Evolutionary conservation across 2,113 vertebrate species (phyloP).

Genomic region (Xiphophorus maculatus): DNA sequence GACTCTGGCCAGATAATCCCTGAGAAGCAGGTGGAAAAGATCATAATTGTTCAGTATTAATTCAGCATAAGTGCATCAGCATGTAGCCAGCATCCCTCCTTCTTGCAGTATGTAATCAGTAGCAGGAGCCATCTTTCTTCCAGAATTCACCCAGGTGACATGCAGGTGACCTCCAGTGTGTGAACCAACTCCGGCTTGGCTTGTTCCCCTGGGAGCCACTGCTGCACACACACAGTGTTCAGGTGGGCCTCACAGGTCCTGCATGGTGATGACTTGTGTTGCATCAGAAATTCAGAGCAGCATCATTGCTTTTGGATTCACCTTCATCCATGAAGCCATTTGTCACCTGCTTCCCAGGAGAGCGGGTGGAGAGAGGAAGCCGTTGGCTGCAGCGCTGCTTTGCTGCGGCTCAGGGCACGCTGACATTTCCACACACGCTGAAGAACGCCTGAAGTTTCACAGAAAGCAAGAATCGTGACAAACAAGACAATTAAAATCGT

Average conservation of each 20-base stretch:
- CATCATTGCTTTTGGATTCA: slow-evolving; percentile 42
- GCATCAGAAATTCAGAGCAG: slow-evolving; percentile 51
- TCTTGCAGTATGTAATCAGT: slow-evolving; percentile 45
- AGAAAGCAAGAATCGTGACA: background rate
- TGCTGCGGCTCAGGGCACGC: slow-evolving; percentile 13
- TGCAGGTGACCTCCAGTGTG: slow-evolving; percentile 43
- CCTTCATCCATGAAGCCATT: slow-evolving; percentile 27
- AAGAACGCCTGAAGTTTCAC: slow-evolving; percentile 14
- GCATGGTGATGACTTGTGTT: slow-evolving; percentile 50
- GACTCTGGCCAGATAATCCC: background rate
- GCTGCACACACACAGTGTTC: slow-evolving; percentile 55
- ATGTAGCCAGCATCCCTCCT: slow-evolving; percentile 10
- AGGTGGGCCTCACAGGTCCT: slow-evolving; percentile 38
- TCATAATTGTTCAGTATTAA: background rate
- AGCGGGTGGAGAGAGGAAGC: background rate
- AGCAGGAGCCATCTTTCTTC: slow-evolving; percentile 28
- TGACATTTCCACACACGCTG: slow-evolving; percentile 13
- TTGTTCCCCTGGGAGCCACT: slow-evolving; percentile 47
- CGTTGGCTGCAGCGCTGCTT: slow-evolving; percentile 24
- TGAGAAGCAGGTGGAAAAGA: background rate
- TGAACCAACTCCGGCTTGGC: slow-evolving; percentile 7
- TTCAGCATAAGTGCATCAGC: slow-evolving; percentile 9
- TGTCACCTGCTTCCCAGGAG: background rate
- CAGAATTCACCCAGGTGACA: background rate
- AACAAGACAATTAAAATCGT: slow-evolving; percentile 1